Evolutionary conservation across 2,113 vertebrate genomes (phyloP).

Genomic region (Campylorhamphus procurvoides): DNA sequence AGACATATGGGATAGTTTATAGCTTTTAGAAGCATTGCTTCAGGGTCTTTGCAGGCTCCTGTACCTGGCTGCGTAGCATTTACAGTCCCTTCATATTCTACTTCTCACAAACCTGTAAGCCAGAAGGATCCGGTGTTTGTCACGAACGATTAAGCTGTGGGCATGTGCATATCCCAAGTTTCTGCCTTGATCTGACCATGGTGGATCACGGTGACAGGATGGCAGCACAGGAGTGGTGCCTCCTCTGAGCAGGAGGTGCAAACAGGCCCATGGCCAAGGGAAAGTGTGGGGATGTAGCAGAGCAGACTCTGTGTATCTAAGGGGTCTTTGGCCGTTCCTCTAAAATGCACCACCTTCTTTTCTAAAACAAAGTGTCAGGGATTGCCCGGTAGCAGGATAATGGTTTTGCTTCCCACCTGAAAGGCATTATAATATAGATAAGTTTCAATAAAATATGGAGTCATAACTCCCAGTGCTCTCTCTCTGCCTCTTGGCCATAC

Average conservation of each 20-base stretch:
- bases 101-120: not conserved
- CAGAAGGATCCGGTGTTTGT: not conserved
- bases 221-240: not conserved
- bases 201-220: not conserved
- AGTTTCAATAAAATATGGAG: not conserved
- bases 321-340: not conserved
- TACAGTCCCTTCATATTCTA: not conserved
- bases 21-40: not conserved
- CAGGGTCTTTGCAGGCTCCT: not conserved
- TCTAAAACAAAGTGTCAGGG: not conserved
- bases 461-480: not conserved
- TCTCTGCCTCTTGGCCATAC: not conserved
- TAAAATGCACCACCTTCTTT: not conserved
- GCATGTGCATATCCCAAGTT: not conserved
- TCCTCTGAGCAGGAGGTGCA: not conserved
- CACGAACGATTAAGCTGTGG: not conserved
- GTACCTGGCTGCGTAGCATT: not conserved
- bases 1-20: not conserved
- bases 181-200: not conserved
- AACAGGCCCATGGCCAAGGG: not conserved
- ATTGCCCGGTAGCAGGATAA: not conserved
- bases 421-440: not conserved
- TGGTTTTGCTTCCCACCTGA: not conserved
- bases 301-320: not conserved
- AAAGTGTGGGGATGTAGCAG: not conserved